Evolutionary conservation across 2,113 vertebrate species (phyloP).

Genomic region (Siniperca knerii): DNA sequence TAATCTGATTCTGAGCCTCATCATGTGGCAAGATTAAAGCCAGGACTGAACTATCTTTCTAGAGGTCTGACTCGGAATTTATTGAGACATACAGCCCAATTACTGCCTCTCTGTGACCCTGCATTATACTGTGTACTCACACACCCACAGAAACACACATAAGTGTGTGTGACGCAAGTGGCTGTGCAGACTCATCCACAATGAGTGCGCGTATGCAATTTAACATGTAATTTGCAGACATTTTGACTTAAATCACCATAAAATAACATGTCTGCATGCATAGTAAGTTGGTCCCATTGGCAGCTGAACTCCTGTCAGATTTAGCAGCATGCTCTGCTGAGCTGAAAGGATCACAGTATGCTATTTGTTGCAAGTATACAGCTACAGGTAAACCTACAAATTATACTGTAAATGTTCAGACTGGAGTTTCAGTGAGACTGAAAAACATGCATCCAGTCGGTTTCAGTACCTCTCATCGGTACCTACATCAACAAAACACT

Average conservation of each 20-base stretch:
- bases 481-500: background rate
- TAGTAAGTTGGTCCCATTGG: background rate
- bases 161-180: background rate
- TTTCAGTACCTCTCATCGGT: background rate
- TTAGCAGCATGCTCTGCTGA: background rate
- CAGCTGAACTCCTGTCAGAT: background rate
- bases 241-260: background rate
- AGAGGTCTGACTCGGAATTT: background rate
- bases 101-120: background rate
- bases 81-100: background rate
- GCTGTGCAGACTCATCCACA: background rate
- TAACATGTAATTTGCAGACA: background rate
- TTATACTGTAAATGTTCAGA: background rate
- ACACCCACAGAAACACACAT: background rate
- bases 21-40: background rate
- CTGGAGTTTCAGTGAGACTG: background rate
- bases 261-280: background rate
- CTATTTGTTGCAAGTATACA: background rate
- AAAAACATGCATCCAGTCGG: background rate
- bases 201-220: background rate
- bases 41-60: background rate
- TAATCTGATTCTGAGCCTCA: background rate
- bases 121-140: background rate
- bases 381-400: background rate
- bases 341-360: background rate